These are phyloP conservation scores for Thripadectes ignobilis DNA, from an alignment of 2,797 vertebrate genomes.

Conservation along the genomic window DNA sequence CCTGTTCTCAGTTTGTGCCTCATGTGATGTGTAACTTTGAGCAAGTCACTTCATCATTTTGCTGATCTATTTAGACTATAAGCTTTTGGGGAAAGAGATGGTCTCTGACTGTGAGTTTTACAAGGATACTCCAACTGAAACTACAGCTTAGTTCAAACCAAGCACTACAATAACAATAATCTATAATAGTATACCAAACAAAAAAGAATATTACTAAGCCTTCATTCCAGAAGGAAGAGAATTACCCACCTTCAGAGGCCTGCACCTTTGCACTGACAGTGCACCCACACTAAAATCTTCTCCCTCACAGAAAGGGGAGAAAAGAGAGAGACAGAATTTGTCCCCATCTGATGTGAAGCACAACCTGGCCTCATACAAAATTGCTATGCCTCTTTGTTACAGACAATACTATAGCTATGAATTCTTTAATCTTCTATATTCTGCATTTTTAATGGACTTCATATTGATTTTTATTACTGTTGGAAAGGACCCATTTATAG, in stretches of 20 bases:
- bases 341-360: neutral
- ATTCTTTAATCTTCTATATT: conserved; percentile 39
- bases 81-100: neutral
- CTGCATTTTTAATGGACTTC: neutral
- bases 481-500: neutral
- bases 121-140: fast-evolving
- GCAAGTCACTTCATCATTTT: neutral
- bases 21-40: neutral
- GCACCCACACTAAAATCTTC: neutral
- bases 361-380: neutral
- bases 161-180: neutral
- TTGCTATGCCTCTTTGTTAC: neutral
- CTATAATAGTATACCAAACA: neutral
- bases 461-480: conserved; percentile 10
- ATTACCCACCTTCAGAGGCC: neutral
- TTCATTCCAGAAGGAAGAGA: neutral
- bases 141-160: neutral
- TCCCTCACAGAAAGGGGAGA: neutral
- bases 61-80: neutral
- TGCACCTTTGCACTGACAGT: neutral
- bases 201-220: neutral
- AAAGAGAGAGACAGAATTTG: neutral
- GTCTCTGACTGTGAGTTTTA: neutral
- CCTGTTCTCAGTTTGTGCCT: neutral
- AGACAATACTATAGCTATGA: neutral